phyloP scores from a whole-genome alignment of 2,113 vertebrate species.

The Planiliza haematocheilus region DNA sequence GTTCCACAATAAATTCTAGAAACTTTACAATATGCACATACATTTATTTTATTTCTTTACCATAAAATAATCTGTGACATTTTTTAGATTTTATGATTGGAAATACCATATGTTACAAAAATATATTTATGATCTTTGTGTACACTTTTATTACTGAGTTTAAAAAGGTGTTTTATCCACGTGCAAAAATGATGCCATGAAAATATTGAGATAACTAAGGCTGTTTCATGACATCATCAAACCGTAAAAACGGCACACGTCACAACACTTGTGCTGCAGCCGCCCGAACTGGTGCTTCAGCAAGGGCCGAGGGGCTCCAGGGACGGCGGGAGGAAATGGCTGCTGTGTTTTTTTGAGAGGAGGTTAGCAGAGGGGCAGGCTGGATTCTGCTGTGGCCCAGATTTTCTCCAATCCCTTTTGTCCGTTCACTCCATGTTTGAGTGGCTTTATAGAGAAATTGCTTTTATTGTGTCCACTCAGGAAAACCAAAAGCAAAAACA shows the following conservation, averaged over 20 bases:
- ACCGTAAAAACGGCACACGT: slow-evolving; percentile 58
- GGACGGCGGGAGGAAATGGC: slow-evolving; percentile 76
- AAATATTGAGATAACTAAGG: slow-evolving; percentile 31
- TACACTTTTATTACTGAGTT: neutral
- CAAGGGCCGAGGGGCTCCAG: slow-evolving; percentile 64
- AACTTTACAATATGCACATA: neutral
- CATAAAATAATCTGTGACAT: neutral
- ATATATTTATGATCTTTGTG: neutral
- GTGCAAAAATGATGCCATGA: neutral
- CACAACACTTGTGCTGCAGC: slow-evolving; percentile 68
- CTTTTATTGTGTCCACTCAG: slow-evolving; percentile 80
- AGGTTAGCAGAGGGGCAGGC: slow-evolving; percentile 78
- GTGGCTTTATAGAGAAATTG: slow-evolving; percentile 78
- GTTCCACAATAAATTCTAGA: neutral
- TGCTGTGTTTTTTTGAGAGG: slow-evolving; percentile 75
- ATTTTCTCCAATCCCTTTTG: slow-evolving; percentile 78
- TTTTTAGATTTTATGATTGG: neutral
- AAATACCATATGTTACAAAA: slow-evolving; percentile 2
- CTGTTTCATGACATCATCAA: slow-evolving; percentile 44
- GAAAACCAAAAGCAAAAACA: slow-evolving; percentile 77
- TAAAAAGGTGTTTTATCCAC: neutral
- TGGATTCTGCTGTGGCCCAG: slow-evolving; percentile 77
- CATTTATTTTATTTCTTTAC: neutral
- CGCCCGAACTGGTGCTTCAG: slow-evolving; percentile 66
- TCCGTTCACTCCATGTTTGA: slow-evolving; percentile 75